Evolutionary conservation across 2,888 invertebrate genomes (phyloP).

Genomic region (Euclidia mi): DNA sequence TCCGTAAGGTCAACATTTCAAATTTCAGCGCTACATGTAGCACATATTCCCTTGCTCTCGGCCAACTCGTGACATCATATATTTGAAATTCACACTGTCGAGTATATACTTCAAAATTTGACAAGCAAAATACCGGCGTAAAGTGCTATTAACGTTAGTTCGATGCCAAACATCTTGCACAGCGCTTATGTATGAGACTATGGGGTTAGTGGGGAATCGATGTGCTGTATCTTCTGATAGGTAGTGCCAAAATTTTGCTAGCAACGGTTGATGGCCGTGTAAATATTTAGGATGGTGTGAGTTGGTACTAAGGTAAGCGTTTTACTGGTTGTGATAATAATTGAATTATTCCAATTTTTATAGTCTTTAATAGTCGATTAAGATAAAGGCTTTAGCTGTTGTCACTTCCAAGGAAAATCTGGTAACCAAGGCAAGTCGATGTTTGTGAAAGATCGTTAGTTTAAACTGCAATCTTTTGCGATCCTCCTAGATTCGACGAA

Average conservation of each 20-base stretch:
- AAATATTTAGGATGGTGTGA: slow-evolving; percentile 23
- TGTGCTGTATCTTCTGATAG: slow-evolving; percentile 33
- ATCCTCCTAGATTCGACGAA: too few relatives aligned
- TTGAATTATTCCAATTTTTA: too few relatives aligned
- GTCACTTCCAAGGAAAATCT: too few relatives aligned
- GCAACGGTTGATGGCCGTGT: slow-evolving; percentile 18
- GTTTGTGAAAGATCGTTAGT: too few relatives aligned
- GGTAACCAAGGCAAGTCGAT: too few relatives aligned
- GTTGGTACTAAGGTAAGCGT: neutral
- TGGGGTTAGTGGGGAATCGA: slow-evolving; percentile 33
- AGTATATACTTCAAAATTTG: slow-evolving; percentile 13
- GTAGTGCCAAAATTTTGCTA: slow-evolving; percentile 31
- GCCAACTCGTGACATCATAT: neutral
- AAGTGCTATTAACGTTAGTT: slow-evolving; percentile 28
- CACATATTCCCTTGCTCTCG: neutral
- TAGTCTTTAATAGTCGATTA: too few relatives aligned
- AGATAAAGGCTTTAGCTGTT: too few relatives aligned
- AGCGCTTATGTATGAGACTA: slow-evolving; percentile 34
- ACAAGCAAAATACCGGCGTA: slow-evolving; percentile 17
- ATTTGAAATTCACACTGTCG: slow-evolving; percentile 9
- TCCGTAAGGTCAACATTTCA: too few relatives aligned
- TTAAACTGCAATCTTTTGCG: too few relatives aligned
- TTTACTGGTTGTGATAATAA: neutral
- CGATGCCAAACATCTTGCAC: slow-evolving; percentile 33
- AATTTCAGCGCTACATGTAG: too few relatives aligned